Percentiles rank a stretch among this genome's conserved stretches.
Conservation (phyloP, 2,888 invertebrate genomes). For the Scaptomyza polygonia region DNA sequence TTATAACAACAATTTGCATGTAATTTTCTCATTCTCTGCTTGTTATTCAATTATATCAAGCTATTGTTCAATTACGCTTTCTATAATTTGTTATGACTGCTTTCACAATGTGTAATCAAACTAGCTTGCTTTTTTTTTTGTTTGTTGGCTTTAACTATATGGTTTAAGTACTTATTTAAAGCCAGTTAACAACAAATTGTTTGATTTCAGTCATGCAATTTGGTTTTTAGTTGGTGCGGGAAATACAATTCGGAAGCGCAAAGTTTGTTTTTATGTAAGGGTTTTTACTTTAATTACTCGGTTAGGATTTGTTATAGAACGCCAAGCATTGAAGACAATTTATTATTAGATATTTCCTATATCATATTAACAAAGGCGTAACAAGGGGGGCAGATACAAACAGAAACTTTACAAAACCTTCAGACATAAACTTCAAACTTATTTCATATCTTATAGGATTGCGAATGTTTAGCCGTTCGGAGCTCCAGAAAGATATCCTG, state of each 20-base stretch:
- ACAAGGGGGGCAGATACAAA: too few relatives aligned
- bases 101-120: slow-evolving; percentile 8
- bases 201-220: background rate
- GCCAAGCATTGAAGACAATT: too few relatives aligned
- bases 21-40: background rate
- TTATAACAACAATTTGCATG: slow-evolving; percentile 1
- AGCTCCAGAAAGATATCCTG: too few relatives aligned
- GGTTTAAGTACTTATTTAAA: slow-evolving; percentile 1
- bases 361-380: too few relatives aligned
- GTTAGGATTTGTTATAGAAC: too few relatives aligned
- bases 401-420: too few relatives aligned
- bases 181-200: background rate
- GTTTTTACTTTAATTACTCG: too few relatives aligned
- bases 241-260: background rate
- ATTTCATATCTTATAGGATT: too few relatives aligned
- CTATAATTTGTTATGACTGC: slow-evolving; percentile 14
- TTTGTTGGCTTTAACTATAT: background rate
- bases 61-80: slow-evolving; percentile 14
- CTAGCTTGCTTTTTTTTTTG: background rate
- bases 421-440: too few relatives aligned
- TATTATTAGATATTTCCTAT: too few relatives aligned
- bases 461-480: too few relatives aligned
- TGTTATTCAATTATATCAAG: slow-evolving; percentile 15
- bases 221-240: background rate
- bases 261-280: too few relatives aligned